Evolutionary conservation across 2,797 vertebrate species (phyloP), one percentile per base, ranked within the genome.

Genomic region (Sebastes goodei): DNA sequence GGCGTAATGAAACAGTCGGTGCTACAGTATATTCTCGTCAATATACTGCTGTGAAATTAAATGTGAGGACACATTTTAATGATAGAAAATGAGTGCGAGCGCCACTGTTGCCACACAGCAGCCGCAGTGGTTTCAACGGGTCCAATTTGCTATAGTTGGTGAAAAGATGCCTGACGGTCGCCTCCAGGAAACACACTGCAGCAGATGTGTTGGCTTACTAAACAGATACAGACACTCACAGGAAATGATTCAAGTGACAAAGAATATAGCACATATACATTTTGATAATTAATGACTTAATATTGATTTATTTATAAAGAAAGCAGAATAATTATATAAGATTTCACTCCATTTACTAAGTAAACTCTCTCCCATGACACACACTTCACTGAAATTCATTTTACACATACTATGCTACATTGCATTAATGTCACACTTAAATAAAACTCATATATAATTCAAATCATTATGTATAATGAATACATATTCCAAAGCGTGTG

Each of bases 401-500:
- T 62, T 20, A 23, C 27, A 68, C 42, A 62, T 33, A 55, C 57
- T 74, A 9, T 73, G 38, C 55, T 64, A 71, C 53, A 7, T 78
- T 57, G 25, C 46, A 53, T 9, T 2, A 29, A 33, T 72, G 30
- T 60, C 65, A 49, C 20, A n/a, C 42, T 4, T 2, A 23, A 61
- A 38, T 27, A 25, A 42, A 32, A 10, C 12, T 14, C 70, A 57
- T 89, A 2, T 53, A 78, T 82, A 35, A 85, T 86, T 74, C 64
- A 87, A 20, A 42, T 74, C 53, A 30, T 42, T 63, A 32, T 75
- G 23, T 9, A 52, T 60, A 74, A 15, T 27, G 14, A 60, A 68
- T 0, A 49, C 59, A 70, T 79, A 25, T 78, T 80, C 71, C 59
- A 66, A 35, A 76, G 30, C 17, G 3, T 9, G 9, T 10, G 63